Evolutionary conservation across 2,113 vertebrate species (phyloP).

Genomic region (Hydrochoerus hydrochaeris): DNA sequence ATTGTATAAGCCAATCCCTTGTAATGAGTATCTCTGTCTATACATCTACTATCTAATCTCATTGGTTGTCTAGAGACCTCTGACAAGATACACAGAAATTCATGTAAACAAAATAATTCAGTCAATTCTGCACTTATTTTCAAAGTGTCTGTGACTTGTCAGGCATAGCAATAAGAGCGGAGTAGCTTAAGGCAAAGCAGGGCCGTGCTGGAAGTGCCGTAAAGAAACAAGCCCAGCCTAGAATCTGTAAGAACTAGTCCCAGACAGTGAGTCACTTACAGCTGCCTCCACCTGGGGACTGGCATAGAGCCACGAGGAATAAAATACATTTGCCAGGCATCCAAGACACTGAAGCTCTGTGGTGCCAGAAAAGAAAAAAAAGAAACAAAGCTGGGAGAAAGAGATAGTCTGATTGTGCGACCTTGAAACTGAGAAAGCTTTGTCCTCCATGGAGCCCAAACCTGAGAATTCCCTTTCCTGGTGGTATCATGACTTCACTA

Average conservation of each 20-base stretch:
- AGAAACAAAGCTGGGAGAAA: not conserved
- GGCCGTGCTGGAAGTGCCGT: not conserved
- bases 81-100: not conserved
- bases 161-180: not conserved
- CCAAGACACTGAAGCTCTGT: not conserved
- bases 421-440: not conserved
- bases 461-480: conserved; percentile 21
- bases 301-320: not conserved
- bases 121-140: not conserved
- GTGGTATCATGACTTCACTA: not conserved
- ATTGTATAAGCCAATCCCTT: not conserved
- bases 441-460: not conserved
- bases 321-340: not conserved
- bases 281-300: not conserved
- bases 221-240: conserved; percentile 8
- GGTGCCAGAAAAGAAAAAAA: not conserved
- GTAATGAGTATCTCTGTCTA: not conserved
- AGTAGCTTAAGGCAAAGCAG: not conserved
- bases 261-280: conserved; percentile 55
- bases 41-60: not conserved
- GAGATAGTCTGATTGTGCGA: not conserved
- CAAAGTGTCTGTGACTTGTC: not conserved
- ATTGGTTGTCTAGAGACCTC: not conserved
- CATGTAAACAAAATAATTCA: not conserved
- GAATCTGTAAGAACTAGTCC: conserved; percentile 43